A percentile compares a stretch with the other conserved stretches of the same genome.
Conservation (phyloP, 2,113 vertebrate genomes). For the Garra rufa region DNA sequence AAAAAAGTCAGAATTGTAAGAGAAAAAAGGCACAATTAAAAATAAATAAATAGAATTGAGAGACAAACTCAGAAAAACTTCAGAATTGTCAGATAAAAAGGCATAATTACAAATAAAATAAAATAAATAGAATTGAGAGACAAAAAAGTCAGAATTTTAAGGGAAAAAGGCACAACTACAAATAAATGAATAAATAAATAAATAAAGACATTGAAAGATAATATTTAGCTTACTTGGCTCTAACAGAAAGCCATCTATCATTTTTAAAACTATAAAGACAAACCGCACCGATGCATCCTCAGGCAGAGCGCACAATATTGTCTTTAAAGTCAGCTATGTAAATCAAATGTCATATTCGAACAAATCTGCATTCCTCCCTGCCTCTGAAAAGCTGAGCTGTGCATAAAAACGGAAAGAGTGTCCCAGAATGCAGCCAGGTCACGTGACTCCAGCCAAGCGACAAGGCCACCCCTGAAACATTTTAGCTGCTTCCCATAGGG, state of each 20-base stretch:
- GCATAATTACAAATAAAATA: too few species aligned
- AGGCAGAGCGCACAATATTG: slow-evolving; percentile 5
- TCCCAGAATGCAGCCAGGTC: slow-evolving; percentile 16
- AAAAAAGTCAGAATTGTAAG: too few species aligned
- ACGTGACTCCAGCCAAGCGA: slow-evolving; percentile 1
- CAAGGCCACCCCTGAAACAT: slow-evolving; percentile 9
- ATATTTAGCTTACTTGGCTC: too few species aligned
- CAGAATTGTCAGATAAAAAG: too few species aligned
- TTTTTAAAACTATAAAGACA: slow-evolving; percentile 26
- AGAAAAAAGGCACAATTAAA: too few species aligned
- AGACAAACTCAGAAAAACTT: too few species aligned
- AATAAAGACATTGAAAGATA: too few species aligned
- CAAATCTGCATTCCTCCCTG: slow-evolving; percentile 5
- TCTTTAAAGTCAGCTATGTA: slow-evolving; percentile 30
- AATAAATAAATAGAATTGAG: too few species aligned
- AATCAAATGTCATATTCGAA: not conserved
- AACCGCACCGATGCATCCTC: not conserved
- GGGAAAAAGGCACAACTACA: too few species aligned
- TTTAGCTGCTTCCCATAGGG: slow-evolving; percentile 23
- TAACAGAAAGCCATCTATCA: slow-evolving; percentile 30
- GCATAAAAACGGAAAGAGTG: not conserved
- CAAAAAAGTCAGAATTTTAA: too few species aligned
- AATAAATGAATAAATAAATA: too few species aligned
- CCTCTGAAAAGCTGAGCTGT: not conserved
- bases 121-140: too few species aligned